Base-by-base conservation (phyloP, 2,888 invertebrate species). In the Clusia tigrina region DNA sequence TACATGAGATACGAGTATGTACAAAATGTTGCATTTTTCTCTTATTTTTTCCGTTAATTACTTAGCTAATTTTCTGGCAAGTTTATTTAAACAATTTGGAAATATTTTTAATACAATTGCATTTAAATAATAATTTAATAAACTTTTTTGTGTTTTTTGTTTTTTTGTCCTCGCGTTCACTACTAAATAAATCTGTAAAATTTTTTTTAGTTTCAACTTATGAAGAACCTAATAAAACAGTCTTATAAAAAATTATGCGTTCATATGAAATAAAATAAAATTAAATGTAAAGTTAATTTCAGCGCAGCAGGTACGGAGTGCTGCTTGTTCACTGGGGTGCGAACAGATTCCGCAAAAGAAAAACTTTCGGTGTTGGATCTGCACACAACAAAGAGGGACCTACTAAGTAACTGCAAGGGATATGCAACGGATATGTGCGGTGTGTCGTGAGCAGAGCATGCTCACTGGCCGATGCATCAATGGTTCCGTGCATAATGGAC, bases 191-290 rank as follows among this genome's bases (percentile, higher is more conserved):
- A n/a, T n/a, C n/a, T n/a, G n/a, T n/a, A n/a, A n/a, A n/a, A 32
- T 32, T 9, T 9, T 32, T 32, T 9, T 32, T 32, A 2, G 18
- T 48, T 48, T 48, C 5, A 22, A 2, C 15, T 48, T 20, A 20
- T 9, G 20, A 22, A 48, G 53, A 53, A 66, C 51, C 66, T 66
- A 66, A 37, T 42, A 63, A 66, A 66, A 63, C 66, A 66, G 66
- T 66, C 66, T 66, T 62, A 62, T 66, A 38, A 23, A 66, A 66
- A 66, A 62, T 54, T 62, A 62, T 23, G 6, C 38, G 37, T 15
- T 42, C n/a, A 42, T 32, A 32, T n/a, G 12, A 32, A 42, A 42
- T 42, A 42, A 3, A n/a, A 6, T 42, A 42, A 6, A n/a, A 6
- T 9, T 42, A 42, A 42, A 42, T 42, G 9, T 42, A 15, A 42